These are phyloP conservation scores for Fistularia tabacaria DNA, from an alignment of 2,797 vertebrate genomes.

Conservation along the genomic window DNA sequence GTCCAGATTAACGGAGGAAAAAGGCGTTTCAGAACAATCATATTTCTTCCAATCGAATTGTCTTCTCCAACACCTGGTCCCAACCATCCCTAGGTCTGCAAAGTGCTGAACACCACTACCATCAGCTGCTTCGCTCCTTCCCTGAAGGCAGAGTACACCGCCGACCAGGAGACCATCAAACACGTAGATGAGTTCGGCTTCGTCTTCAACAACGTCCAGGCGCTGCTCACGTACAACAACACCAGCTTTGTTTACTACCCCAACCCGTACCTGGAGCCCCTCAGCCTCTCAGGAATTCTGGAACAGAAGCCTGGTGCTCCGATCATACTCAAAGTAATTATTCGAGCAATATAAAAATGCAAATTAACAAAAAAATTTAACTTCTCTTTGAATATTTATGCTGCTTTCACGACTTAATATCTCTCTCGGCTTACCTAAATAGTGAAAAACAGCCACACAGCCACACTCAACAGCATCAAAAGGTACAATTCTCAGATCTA, in stretches of 20 bases:
- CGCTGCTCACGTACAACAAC: constrained; percentile 88
- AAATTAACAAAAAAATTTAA: too few relatives aligned
- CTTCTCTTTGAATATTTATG: too few relatives aligned
- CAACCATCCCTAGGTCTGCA: constrained; percentile 82
- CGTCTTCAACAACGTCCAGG: constrained; percentile 93
- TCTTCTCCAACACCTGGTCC: not conserved
- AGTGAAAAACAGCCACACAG: too few relatives aligned
- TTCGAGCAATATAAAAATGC: too few relatives aligned
- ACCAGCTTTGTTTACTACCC: constrained; percentile 94
- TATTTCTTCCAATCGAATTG: too few relatives aligned
- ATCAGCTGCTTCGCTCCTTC: constrained; percentile 88
- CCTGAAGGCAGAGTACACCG: constrained; percentile 76
- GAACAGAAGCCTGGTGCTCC: constrained; percentile 95
- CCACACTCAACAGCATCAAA: too few relatives aligned
- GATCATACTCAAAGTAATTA: constrained; percentile 89
- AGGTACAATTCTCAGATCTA: too few relatives aligned
- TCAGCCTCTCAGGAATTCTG: constrained; percentile 86
- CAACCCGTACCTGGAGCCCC: constrained; percentile 89
- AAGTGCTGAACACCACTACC: constrained; percentile 84
- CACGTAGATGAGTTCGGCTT: constrained; percentile 93
- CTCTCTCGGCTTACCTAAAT: too few relatives aligned
- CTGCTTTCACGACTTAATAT: too few relatives aligned
- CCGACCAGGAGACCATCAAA: constrained; percentile 81
- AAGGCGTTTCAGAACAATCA: too few relatives aligned
- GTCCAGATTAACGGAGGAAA: not conserved